These are phyloP conservation scores for Chrysopilus asiliformis DNA, from an alignment of 2,888 invertebrate species.

Conservation along the genomic window DNA sequence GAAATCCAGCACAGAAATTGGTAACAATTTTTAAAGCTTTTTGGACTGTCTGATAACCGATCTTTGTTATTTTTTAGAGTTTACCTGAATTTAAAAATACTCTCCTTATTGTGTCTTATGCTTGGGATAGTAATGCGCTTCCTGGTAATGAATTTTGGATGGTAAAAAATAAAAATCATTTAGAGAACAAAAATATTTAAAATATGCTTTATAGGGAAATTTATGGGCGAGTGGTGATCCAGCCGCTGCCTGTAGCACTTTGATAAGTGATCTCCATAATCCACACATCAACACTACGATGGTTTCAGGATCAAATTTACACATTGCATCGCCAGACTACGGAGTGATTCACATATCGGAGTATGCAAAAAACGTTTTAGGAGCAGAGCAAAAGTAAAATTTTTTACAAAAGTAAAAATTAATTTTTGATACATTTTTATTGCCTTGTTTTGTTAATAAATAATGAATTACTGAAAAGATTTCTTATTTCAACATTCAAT, in stretches of 20 bases:
- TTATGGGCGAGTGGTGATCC: constrained; percentile 39
- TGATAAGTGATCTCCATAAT: constrained; percentile 45
- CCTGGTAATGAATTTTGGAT: constrained; percentile 64
- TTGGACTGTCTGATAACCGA: too few species aligned
- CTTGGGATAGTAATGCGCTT: constrained; percentile 59
- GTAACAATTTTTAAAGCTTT: too few species aligned
- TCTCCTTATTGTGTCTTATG: constrained; percentile 50
- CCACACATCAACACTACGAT: constrained; percentile 38
- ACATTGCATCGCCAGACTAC: constrained; percentile 34
- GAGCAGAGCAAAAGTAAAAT: too few species aligned
- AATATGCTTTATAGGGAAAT: constrained; percentile 46
- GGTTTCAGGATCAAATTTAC: constrained; percentile 39
- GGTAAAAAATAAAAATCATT: too few species aligned
- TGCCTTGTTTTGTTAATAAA: too few species aligned
- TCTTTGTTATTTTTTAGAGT: not conserved
- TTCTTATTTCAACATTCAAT: too few species aligned
- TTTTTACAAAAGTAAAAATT: too few species aligned
- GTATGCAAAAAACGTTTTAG: constrained; percentile 19
- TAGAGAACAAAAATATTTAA: not conserved
- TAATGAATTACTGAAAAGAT: too few species aligned
- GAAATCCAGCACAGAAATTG: constrained; percentile 44
- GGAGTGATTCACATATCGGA: constrained; percentile 29
- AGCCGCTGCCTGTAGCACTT: constrained; percentile 44
- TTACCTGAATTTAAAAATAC: constrained; percentile 36
- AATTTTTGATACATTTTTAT: too few species aligned